Base-by-base conservation (phyloP, 2,113 vertebrate genomes). In the Muntiacus muntjak region DNA sequence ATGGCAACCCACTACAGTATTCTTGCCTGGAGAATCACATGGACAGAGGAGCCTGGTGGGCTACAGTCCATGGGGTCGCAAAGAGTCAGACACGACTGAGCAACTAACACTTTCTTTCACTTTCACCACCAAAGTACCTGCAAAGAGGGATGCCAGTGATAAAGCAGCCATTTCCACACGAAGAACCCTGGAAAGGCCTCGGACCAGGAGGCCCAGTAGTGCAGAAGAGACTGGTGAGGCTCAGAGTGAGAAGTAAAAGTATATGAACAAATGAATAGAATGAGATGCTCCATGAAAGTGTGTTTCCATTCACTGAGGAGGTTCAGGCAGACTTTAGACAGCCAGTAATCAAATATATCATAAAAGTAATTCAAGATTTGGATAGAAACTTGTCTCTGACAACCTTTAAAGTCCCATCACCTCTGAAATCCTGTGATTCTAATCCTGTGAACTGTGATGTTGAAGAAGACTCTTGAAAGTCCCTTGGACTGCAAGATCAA, bases 371-470 rank as follows among this genome's bases (percentile, higher is more conserved):
- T 90, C 64, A 87, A 45, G 6, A 9, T 54, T 79, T 95, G 47
- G 15, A 9, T 74, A 76, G 45, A 88, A 91, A 89, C 21, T 58
- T 96, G 26, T 40, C 26, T 93, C 30, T 28, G 10, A 23, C 45
- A 9, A 64, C 74, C 19, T 94, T 89, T 85, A 50, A 91, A 87
- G 26, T 84, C 14, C 30, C 15, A 55, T 58, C n/a, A 55, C 52
- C n/a, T 94, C 74, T 95, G 54, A 93, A 97, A 95, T 89, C 7
- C 88, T 89, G 11, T 40, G 15, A 89, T 58, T 82, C 52, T 83
- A 47, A 67, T 30, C 40, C 26, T 50, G 5, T n/a, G 10, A 40
- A 74, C n/a, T 40, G 67, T 40, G 67, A 74, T 23, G n/a, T 0
- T 40, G 67, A 40, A 40, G 19, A 71, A 71, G 67, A 74, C 2